These are phyloP conservation scores for Betta splendens DNA, from an alignment of 2,797 vertebrate genomes.

Conservation along the genomic window DNA sequence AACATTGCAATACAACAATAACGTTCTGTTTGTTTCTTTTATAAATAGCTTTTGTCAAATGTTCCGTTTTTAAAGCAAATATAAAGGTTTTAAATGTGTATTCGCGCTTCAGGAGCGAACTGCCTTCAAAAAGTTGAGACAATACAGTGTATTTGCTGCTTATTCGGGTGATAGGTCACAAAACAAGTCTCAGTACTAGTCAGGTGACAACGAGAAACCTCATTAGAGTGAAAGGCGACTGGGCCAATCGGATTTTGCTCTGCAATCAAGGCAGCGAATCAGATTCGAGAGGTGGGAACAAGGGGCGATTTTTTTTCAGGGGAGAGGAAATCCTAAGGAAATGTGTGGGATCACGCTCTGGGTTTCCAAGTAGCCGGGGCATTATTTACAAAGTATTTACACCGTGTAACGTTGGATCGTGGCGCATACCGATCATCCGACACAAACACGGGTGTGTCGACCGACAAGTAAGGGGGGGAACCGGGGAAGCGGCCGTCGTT, in stretches of 20 bases:
- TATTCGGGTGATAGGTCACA: slow-evolving; percentile 72
- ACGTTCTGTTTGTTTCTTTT: not conserved
- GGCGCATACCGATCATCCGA: slow-evolving; percentile 6
- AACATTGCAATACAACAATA: not conserved
- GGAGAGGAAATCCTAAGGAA: slow-evolving; percentile 82
- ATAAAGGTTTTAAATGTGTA: accelerated
- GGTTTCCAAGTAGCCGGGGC: slow-evolving; percentile 48
- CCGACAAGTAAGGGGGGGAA: slow-evolving; percentile 51
- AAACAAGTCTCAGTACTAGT: slow-evolving; percentile 81
- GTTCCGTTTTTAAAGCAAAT: not conserved
- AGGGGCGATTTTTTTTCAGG: slow-evolving; percentile 55
- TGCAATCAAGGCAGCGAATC: slow-evolving; percentile 65
- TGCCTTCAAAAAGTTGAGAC: accelerated
- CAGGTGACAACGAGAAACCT: slow-evolving; percentile 85
- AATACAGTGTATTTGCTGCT: not conserved
- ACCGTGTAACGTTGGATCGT: slow-evolving; percentile 11
- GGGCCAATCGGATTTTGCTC: slow-evolving; percentile 64
- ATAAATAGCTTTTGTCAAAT: not conserved
- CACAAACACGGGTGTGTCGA: slow-evolving; percentile 41
- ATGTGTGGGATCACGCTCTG: slow-evolving; percentile 71
- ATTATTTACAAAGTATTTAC: slow-evolving; percentile 48
- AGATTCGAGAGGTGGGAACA: slow-evolving; percentile 45
- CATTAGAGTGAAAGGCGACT: slow-evolving; percentile 53
- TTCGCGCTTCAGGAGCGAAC: not conserved
- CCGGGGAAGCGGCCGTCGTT: slow-evolving; percentile 66